Evolutionary conservation across 2,113 vertebrate species (phyloP).

Genomic region (Myocastor coypus): DNA sequence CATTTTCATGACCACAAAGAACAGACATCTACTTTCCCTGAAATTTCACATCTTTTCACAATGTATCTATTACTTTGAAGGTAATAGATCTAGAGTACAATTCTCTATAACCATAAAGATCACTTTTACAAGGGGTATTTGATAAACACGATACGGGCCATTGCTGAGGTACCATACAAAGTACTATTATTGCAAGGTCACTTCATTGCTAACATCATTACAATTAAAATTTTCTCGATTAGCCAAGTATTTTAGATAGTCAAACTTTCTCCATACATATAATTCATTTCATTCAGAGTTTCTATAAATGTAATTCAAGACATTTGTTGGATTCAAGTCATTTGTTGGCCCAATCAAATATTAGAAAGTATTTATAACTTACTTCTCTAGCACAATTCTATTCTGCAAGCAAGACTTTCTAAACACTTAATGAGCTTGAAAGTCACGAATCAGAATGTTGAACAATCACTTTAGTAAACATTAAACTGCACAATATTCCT

Average conservation of each 20-base stretch:
- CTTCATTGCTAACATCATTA: not conserved
- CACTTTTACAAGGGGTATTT: not conserved
- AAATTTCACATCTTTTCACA: not conserved
- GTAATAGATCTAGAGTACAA: not conserved
- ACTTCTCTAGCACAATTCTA: slow-evolving; percentile 25
- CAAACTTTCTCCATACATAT: not conserved
- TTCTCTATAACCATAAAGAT: not conserved
- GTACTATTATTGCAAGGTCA: not conserved
- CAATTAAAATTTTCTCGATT: not conserved
- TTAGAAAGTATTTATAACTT: not conserved
- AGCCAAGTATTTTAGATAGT: not conserved
- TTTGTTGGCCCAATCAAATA: not conserved
- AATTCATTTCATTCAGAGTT: not conserved
- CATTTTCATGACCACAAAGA: slow-evolving; percentile 22
- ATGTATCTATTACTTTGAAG: not conserved
- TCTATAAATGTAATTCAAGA: not conserved
- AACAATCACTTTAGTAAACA: not conserved
- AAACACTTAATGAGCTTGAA: slow-evolving; percentile 6
- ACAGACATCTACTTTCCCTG: not conserved
- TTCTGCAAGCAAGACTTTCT: not conserved
- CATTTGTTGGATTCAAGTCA: not conserved
- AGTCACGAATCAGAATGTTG: slow-evolving; percentile 12
- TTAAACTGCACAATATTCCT: not conserved
- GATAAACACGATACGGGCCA: not conserved
- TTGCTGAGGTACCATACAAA: not conserved